Conservation (phyloP, 2,888 invertebrate genomes). For the Hydrotaea cyrtoneurina region DNA sequence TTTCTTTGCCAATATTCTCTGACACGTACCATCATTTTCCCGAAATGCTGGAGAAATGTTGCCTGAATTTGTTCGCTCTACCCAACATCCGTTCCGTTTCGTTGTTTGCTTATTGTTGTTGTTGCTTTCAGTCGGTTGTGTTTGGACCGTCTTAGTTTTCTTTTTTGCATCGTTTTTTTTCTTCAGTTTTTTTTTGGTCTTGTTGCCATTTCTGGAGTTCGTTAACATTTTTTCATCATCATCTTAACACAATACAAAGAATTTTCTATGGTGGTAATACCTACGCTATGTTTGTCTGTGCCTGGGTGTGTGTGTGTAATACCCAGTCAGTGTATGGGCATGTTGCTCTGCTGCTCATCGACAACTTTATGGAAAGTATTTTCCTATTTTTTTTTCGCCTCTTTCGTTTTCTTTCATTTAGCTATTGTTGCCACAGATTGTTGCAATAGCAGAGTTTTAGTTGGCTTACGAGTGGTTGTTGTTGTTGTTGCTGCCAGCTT, state of each 20-base stretch:
- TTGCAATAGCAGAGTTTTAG: not conserved
- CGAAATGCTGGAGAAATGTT: no score
- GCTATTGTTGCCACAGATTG: not conserved
- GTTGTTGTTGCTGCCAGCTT: no score
- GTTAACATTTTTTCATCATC: constrained; percentile 46
- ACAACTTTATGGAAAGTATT: not conserved
- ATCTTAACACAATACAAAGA: constrained; percentile 32
- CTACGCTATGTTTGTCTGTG: not conserved
- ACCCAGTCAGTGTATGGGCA: no score
- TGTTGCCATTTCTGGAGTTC: constrained; percentile 52
- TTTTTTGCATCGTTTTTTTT: not conserved
- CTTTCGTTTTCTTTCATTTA: not conserved
- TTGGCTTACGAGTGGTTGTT: no score
- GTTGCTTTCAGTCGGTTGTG: constrained; percentile 25
- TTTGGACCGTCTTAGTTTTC: not conserved
- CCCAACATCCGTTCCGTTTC: no score
- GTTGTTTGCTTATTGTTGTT: constrained; percentile 49
- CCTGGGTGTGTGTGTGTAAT: no score
- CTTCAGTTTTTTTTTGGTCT: not conserved
- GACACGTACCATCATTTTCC: no score
- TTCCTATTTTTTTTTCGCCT: not conserved
- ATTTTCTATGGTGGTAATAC: constrained; percentile 26
- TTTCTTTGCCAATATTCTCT: no score
- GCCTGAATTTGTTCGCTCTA: no score
- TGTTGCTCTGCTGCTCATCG: not conserved